These are phyloP conservation scores for Sparidentex hasta DNA, from an alignment of 2,797 vertebrate genomes.

Conservation along the genomic window DNA sequence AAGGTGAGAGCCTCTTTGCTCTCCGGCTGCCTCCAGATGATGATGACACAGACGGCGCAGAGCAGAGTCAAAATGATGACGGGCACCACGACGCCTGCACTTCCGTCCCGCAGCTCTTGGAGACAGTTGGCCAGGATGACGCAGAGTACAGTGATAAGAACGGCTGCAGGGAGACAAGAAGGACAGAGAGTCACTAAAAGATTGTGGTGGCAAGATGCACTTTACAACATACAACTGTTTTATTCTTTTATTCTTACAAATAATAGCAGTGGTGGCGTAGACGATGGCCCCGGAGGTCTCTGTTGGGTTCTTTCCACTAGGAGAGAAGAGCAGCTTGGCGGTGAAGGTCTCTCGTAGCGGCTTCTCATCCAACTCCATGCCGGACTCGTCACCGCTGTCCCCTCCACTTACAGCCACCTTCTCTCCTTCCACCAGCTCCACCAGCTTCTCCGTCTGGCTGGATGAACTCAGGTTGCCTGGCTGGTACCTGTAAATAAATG, in stretches of 20 bases:
- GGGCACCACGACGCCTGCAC: constrained; percentile 45
- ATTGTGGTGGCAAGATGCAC: too few relatives aligned
- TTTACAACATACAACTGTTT: background rate
- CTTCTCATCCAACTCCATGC: constrained; percentile 51
- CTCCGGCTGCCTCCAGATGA: constrained; percentile 94
- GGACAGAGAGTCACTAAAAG: background rate
- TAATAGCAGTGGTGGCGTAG: constrained; percentile 86
- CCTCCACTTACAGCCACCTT: constrained; percentile 80
- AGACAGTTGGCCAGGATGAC: constrained; percentile 84
- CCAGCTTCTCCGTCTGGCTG: constrained; percentile 87
- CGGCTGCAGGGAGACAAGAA: constrained; percentile 77
- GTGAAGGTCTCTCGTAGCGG: constrained; percentile 79
- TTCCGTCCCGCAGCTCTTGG: constrained; percentile 62
- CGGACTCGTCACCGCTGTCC: constrained; percentile 82
- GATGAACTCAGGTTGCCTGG: constrained; percentile 81
- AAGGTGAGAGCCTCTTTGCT: constrained; percentile 90
- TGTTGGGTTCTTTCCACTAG: constrained; percentile 84
- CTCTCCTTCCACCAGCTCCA: constrained; percentile 87
- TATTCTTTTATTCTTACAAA: constrained; percentile 86
- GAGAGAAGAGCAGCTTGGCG: constrained; percentile 82
- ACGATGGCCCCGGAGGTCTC: constrained; percentile 89
- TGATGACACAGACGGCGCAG: constrained; percentile 77
- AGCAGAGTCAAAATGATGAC: constrained; percentile 81
- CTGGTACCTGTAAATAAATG: constrained; percentile 89
- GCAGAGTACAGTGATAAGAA: constrained; percentile 87